Evolutionary conservation across 2,797 vertebrate genomes (phyloP), one percentile per base, ranked within the genome.

Genomic region (Helicolenus hilgendorfi): DNA sequence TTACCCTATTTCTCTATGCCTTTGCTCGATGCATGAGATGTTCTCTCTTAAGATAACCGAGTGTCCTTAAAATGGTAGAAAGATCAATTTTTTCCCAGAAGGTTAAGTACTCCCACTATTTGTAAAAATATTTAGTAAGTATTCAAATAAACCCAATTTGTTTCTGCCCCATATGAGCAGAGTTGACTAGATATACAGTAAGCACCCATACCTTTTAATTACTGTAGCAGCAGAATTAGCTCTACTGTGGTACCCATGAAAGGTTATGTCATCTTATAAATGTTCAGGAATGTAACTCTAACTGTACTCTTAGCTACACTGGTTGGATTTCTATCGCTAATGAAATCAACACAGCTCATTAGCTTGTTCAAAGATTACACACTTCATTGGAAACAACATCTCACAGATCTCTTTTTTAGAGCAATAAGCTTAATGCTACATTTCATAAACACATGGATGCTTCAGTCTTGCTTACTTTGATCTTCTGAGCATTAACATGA

Each of bases 301-400:
- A 88, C 20, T 55, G 0, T 53, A 53, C 74, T 80, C 60, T 80
- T 67, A 76, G 58, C 64, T 74, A 31, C 27, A 18, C 56, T 36
- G 72, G 36, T 82, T 74, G 73, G 36, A 90, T 84, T 91, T 79
- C 79, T 79, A 18, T 36, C 74, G 77, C 3, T 91, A 87, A 94
- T 96, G 81, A 84, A 89, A 93, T 91, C 75, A 81, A 59, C 60
- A 35, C 82, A 86, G 82, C 89, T 94, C 92, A 87, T 95, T 95
- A 94, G 85, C 81, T 85, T 82, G 31, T 60, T 89, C 33, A 56
- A 69, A 89, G 77, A 94, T 96, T 89, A 92, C 90, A 94, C 64
- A 90, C 88, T 77, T 92, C 94, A 89, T 96, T 96, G 90, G 83
- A 85, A 93, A 94, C 72, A 91, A 91, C 85, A 87, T 88, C 84